These are phyloP conservation scores for Temnothorax ravouxi DNA, from an alignment of 2,888 invertebrate species.

Conservation along the genomic window DNA sequence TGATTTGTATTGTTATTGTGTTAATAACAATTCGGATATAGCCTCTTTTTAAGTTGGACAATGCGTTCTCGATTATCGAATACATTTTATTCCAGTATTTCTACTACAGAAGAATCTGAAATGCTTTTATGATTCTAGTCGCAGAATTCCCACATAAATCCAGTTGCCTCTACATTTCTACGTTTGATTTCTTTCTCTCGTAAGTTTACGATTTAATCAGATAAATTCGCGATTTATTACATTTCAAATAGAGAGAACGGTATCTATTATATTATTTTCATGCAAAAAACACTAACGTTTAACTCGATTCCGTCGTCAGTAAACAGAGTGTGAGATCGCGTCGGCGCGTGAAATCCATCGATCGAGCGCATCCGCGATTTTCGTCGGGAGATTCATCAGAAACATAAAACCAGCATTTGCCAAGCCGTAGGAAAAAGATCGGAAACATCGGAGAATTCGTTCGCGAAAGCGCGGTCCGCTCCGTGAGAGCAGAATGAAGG, in stretches of 20 bases:
- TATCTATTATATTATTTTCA: slow-evolving; percentile 20
- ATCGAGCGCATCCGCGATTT: slow-evolving; percentile 47
- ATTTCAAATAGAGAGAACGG: slow-evolving; percentile 1
- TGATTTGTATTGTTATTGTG: neutral
- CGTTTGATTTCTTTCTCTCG: neutral
- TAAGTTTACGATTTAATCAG: slow-evolving; percentile 24
- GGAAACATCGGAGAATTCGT: neutral
- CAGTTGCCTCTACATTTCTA: neutral
- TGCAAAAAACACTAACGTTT: slow-evolving; percentile 30
- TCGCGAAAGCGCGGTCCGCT: neutral
- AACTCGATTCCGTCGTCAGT: slow-evolving; percentile 29
- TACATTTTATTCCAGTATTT: neutral
- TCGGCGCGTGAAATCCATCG: slow-evolving; percentile 49
- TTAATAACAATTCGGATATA: neutral
- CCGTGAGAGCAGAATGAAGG: slow-evolving; percentile 34
- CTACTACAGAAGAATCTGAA: neutral
- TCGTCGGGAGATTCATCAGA: slow-evolving; percentile 43
- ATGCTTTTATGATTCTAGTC: neutral
- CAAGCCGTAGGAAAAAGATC: neutral
- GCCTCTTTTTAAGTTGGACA: neutral
- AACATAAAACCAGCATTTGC: slow-evolving; percentile 23
- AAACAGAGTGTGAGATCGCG: slow-evolving; percentile 49
- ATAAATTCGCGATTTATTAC: slow-evolving; percentile 30
- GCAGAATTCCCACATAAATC: neutral
- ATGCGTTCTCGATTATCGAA: neutral